Evolutionary conservation across 2,888 invertebrate genomes (phyloP).

Genomic region (Epinotia bilunana): DNA sequence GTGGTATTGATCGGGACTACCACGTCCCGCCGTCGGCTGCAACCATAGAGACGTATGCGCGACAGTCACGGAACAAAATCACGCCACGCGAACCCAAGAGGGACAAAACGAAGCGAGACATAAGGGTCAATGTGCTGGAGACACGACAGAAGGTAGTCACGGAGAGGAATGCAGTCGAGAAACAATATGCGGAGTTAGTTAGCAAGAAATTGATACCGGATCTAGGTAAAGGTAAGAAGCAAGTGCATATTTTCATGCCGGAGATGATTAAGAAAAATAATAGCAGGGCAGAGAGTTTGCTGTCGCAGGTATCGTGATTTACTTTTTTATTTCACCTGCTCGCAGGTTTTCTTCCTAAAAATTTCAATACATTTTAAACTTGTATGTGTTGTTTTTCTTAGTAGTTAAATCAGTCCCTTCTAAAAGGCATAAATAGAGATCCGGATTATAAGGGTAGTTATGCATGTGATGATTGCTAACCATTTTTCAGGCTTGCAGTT

Average conservation of each 20-base stretch:
- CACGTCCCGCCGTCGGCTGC: conserved; percentile 77
- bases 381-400: not conserved
- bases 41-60: conserved; percentile 81
- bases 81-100: conserved; percentile 70
- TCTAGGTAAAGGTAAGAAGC: conserved; percentile 81
- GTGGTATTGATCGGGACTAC: conserved; percentile 77
- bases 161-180: conserved; percentile 72
- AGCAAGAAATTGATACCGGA: conserved; percentile 77
- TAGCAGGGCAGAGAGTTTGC: conserved; percentile 68
- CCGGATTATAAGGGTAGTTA: too few species aligned
- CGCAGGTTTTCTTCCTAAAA: too few species aligned
- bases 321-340: too few species aligned
- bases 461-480: too few species aligned
- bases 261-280: conserved; percentile 83
- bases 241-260: conserved; percentile 91
- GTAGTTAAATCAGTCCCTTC: not conserved
- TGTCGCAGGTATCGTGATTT: conserved; percentile 61
- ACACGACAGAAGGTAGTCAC: conserved; percentile 72
- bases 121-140: conserved; percentile 66
- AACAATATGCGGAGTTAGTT: conserved; percentile 75
- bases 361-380: conserved; percentile 48
- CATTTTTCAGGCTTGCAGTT: too few species aligned
- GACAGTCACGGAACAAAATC: conserved; percentile 78
- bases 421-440: too few species aligned
- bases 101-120: conserved; percentile 57